A percentile compares a stretch with the other conserved stretches of the same genome.
Conservation (phyloP, 2,888 invertebrate species). For the Epistrophe grossulariae region DNA sequence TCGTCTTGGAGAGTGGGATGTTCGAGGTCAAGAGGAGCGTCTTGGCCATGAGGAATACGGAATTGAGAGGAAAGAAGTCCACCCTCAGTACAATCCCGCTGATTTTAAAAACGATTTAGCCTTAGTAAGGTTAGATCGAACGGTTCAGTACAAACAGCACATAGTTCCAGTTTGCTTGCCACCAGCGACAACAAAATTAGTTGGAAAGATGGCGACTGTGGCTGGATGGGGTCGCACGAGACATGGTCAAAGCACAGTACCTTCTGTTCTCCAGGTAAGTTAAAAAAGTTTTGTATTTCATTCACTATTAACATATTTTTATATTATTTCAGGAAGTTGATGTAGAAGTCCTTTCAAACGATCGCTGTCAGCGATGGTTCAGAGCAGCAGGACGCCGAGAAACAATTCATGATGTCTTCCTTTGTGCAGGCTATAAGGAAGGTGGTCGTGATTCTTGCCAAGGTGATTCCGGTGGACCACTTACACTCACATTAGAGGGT, state of each 20-base stretch:
- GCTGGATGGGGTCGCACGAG: constrained; percentile 96
- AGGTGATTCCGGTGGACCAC: constrained; percentile 93
- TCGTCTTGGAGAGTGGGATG: constrained; percentile 96
- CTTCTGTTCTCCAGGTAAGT: constrained; percentile 89
- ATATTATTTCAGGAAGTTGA: constrained; percentile 87
- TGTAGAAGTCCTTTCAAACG: constrained; percentile 94
- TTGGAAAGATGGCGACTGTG: constrained; percentile 95
- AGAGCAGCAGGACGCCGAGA: constrained; percentile 94
- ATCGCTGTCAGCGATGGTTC: constrained; percentile 96
- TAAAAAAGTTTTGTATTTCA: too few relatives aligned
- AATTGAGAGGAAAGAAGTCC: constrained; percentile 95
- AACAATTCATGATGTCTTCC: constrained; percentile 96
- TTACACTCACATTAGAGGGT: constrained; percentile 94
- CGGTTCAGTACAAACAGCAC: constrained; percentile 95
- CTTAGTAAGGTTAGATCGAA: constrained; percentile 90
- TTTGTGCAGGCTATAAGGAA: constrained; percentile 97
- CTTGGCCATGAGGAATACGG: constrained; percentile 94
- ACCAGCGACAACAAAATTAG: constrained; percentile 89
- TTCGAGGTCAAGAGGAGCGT: constrained; percentile 92
- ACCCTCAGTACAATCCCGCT: constrained; percentile 94
- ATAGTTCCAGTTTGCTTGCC: constrained; percentile 96
- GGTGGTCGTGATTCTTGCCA: constrained; percentile 91
- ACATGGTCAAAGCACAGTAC: constrained; percentile 94
- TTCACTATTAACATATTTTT: neutral
- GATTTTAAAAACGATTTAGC: constrained; percentile 97